Evolutionary conservation across 2,797 vertebrate species (phyloP).

Genomic region (Decapterus maruadsi): DNA sequence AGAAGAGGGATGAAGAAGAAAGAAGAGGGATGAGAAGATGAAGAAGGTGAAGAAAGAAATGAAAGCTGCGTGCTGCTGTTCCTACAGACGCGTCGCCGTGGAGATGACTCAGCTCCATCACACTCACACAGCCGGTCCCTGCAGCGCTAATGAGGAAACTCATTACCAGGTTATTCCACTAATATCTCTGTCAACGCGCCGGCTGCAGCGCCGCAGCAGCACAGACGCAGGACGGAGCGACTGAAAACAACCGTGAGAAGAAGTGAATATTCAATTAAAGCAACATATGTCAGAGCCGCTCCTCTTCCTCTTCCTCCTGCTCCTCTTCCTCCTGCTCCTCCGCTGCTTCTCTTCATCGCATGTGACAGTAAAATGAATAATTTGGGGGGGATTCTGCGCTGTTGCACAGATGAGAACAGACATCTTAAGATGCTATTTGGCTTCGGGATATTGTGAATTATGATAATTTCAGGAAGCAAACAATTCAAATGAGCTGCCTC

Average conservation of each 20-base stretch:
- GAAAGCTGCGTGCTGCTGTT: neutral
- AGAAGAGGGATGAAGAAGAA: too few species aligned
- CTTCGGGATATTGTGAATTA: neutral
- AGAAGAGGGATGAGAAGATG: too few species aligned
- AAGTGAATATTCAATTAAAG: neutral
- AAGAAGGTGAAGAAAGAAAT: too few species aligned
- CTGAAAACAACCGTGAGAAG: neutral
- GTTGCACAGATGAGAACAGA: neutral
- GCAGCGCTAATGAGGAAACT: conserved; percentile 54
- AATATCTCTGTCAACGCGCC: conserved; percentile 9
- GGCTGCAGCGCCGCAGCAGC: neutral
- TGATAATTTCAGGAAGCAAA: neutral
- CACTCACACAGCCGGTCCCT: conserved; percentile 19
- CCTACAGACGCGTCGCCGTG: conserved; percentile 14
- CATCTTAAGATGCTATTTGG: neutral
- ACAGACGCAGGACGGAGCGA: neutral
- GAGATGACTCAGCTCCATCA: conserved; percentile 55
- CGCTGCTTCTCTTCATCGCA: neutral
- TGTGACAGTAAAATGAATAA: neutral
- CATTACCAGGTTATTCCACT: conserved; percentile 37
- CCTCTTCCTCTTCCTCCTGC: neutral
- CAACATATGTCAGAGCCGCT: neutral
- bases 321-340: neutral
- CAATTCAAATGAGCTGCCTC: neutral
- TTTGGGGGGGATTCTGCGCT: too few species aligned